A percentile compares a stretch with the other conserved stretches of the same genome.
Conservation (phyloP, 1,140 invertebrate genomes). For the Hylyphantes graminicola region DNA sequence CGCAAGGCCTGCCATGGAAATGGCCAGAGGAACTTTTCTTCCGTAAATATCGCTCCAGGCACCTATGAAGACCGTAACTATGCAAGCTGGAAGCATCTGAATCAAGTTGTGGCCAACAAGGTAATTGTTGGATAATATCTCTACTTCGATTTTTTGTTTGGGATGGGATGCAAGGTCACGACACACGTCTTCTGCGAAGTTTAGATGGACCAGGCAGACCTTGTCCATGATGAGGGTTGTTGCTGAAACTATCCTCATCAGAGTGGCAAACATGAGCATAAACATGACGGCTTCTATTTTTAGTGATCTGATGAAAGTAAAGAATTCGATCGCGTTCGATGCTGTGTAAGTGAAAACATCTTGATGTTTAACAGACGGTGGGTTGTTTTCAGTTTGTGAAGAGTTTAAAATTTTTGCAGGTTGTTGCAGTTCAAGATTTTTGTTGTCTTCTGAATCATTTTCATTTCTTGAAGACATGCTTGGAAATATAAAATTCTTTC, state of each 20-base stretch:
- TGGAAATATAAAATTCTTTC: too few relatives aligned
- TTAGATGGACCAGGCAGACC: slow-evolving; percentile 32
- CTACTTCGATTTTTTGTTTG: slow-evolving; percentile 16
- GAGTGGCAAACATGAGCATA: slow-evolving; percentile 38
- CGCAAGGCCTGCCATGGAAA: slow-evolving; percentile 11
- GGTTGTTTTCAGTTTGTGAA: background rate
- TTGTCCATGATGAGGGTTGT: slow-evolving; percentile 47
- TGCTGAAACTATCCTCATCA: background rate
- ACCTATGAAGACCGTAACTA: slow-evolving; percentile 23
- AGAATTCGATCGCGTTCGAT: background rate
- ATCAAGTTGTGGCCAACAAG: slow-evolving; percentile 8
- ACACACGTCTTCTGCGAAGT: slow-evolving; percentile 3
- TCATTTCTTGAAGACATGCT: too few relatives aligned
- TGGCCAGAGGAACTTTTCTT: slow-evolving; percentile 31
- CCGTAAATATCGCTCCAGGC: slow-evolving; percentile 52
- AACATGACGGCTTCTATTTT: slow-evolving; percentile 46
- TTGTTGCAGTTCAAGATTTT: background rate
- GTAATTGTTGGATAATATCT: slow-evolving; percentile 47
- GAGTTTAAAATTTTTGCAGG: background rate
- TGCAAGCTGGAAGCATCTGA: slow-evolving; percentile 12
- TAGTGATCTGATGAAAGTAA: background rate
- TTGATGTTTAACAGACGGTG: background rate
- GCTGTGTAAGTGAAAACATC: background rate
- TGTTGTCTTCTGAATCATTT: background rate
- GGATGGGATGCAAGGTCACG: background rate